phyloP scores from a whole-genome alignment of 1,140 invertebrate species.

The Hetaerina americana region DNA sequence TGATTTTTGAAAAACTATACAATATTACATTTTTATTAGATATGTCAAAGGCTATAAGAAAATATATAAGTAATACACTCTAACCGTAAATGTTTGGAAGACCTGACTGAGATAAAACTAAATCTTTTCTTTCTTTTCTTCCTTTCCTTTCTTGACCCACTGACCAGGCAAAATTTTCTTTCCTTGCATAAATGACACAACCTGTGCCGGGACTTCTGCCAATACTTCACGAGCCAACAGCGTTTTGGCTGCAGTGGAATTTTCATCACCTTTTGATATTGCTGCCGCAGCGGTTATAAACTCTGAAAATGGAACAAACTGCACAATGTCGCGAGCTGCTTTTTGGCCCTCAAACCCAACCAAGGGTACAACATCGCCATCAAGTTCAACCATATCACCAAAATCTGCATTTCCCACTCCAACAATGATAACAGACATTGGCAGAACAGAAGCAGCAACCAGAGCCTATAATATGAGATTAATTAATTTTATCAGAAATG shows the following conservation, averaged over 20 bases:
- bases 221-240: slow-evolving; percentile 24
- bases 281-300: slow-evolving; percentile 16
- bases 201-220: slow-evolving; percentile 46
- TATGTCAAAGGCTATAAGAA: too few relatives aligned
- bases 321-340: slow-evolving; percentile 30
- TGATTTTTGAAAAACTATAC: too few relatives aligned
- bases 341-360: slow-evolving; percentile 21
- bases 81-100: too few relatives aligned
- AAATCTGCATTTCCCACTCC: slow-evolving; percentile 39
- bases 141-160: slow-evolving; percentile 8
- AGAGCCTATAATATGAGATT: slow-evolving; percentile 23
- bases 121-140: background rate
- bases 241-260: slow-evolving; percentile 17
- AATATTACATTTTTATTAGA: too few relatives aligned
- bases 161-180: slow-evolving; percentile 33
- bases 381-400: slow-evolving; percentile 30
- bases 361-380: slow-evolving; percentile 28
- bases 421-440: slow-evolving; percentile 40
- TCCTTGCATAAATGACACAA: slow-evolving; percentile 44
- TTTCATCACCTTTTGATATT: slow-evolving; percentile 13
- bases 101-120: too few relatives aligned
- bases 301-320: slow-evolving; percentile 29
- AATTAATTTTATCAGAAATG: background rate
- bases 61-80: too few relatives aligned
- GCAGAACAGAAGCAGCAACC: slow-evolving; percentile 25